phyloP scores from a whole-genome alignment of 2,888 invertebrate species.

The Drosophila colorata region DNA sequence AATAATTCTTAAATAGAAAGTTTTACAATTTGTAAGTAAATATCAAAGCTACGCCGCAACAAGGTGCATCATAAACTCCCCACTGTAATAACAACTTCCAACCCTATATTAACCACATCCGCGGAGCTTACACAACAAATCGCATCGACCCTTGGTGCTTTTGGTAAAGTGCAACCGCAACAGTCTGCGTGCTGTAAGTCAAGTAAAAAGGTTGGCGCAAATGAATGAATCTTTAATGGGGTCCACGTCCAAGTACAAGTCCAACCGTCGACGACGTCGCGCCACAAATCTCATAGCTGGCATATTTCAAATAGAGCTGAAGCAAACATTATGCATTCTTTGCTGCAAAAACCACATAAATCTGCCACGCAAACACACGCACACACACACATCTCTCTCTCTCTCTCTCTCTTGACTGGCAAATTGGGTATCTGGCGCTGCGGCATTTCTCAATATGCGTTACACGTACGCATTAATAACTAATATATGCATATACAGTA shows the following conservation, averaged over 20 bases:
- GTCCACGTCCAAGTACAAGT: constrained; percentile 42
- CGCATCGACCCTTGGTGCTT: constrained; percentile 25
- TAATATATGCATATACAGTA: constrained; percentile 76
- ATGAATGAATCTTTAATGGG: constrained; percentile 76
- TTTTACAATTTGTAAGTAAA: constrained; percentile 10
- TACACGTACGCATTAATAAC: constrained; percentile 80
- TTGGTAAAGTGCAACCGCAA: constrained; percentile 64
- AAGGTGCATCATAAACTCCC: constrained; percentile 15
- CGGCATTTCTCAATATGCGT: constrained; percentile 78
- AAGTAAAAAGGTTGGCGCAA: constrained; percentile 51
- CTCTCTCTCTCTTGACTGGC: constrained; percentile 32
- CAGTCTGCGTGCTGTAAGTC: constrained; percentile 36
- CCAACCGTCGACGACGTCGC: constrained; percentile 35
- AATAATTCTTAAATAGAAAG: background rate
- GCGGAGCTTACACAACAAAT: constrained; percentile 59
- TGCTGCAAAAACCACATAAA: constrained; percentile 79
- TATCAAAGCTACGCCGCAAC: constrained; percentile 11
- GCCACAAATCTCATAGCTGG: constrained; percentile 70
- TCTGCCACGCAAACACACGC: constrained; percentile 64
- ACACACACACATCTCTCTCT: constrained; percentile 8
- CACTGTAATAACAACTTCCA: constrained; percentile 20
- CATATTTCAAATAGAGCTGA: constrained; percentile 67
- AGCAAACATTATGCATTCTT: constrained; percentile 77
- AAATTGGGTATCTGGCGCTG: constrained; percentile 61
- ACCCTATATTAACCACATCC: constrained; percentile 58